A percentile compares a stretch with the other conserved stretches of the same genome.
Evolutionary conservation across 2,797 vertebrate species (phyloP).

Genomic region (Tenualosa ilisha): DNA sequence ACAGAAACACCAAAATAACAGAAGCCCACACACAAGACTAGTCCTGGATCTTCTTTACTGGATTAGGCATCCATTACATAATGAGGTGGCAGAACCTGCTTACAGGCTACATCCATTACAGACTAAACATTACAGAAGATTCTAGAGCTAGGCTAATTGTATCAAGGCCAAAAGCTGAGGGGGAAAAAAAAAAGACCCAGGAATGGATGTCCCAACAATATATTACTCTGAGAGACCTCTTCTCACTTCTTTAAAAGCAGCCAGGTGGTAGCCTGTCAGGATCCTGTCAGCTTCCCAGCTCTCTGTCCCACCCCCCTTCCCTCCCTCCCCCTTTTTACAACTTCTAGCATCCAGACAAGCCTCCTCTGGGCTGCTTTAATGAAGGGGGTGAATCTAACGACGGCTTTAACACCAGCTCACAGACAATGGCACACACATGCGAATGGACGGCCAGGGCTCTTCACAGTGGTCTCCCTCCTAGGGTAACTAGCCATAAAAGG

Average conservation of each 20-base stretch:
- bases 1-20: neutral
- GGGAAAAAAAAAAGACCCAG: no score
- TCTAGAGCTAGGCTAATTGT: neutral
- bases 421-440: neutral
- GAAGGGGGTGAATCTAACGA: neutral
- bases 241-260: neutral
- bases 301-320: neutral
- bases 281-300: neutral
- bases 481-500: neutral
- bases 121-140: neutral
- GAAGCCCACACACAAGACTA: neutral
- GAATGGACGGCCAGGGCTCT: neutral
- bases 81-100: neutral
- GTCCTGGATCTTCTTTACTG: neutral
- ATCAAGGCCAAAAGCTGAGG: neutral
- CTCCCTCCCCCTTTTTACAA: neutral
- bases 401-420: neutral
- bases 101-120: neutral
- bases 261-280: neutral
- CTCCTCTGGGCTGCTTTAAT: neutral
- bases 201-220: no score
- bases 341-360: neutral
- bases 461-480: neutral
- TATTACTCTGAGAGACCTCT: no score
- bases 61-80: neutral